phyloP scores from a whole-genome alignment of 2,888 invertebrate genomes.

The Luperina testacea region DNA sequence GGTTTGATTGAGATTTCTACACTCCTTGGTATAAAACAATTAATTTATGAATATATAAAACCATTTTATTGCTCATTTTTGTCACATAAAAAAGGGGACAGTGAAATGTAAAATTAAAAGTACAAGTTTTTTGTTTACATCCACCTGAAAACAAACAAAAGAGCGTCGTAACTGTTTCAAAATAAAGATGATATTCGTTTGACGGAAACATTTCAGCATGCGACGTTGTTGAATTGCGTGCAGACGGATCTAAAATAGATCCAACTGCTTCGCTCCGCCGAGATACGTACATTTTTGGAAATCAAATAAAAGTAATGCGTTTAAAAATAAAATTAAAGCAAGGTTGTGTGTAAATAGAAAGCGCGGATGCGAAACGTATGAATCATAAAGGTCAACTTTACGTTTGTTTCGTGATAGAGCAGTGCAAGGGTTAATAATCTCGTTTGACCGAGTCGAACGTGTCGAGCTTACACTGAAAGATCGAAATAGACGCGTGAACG shows the following conservation, averaged over 20 bases:
- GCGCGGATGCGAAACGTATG: conserved; percentile 69
- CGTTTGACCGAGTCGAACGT: conserved; percentile 58
- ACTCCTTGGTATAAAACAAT: conserved; percentile 39
- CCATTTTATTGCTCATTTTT: conserved; percentile 67
- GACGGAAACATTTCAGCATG: conserved; percentile 73
- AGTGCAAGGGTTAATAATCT: conserved; percentile 64
- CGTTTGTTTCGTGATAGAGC: conserved; percentile 67
- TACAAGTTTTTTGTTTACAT: conserved; percentile 67
- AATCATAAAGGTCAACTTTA: conserved; percentile 76
- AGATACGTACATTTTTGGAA: conserved; percentile 89
- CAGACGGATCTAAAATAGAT: conserved; percentile 84
- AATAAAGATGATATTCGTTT: conserved; percentile 78
- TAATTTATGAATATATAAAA: conserved; percentile 65
- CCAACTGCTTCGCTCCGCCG: conserved; percentile 80
- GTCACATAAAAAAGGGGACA: conserved; percentile 71
- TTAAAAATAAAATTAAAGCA: conserved; percentile 83
- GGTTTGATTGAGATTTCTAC: conserved; percentile 38
- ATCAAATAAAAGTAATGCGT: conserved; percentile 85
- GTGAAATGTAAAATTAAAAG: conserved; percentile 66
- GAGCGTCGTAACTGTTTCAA: conserved; percentile 60
- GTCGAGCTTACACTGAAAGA: conserved; percentile 55
- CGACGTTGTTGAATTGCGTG: conserved; percentile 80
- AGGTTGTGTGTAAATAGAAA: conserved; percentile 82
- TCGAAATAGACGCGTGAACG: conserved; percentile 56
- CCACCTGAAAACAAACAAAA: conserved; percentile 66